Base-by-base conservation (phyloP, 2,888 invertebrate species). In the Stramonita haemastoma region DNA sequence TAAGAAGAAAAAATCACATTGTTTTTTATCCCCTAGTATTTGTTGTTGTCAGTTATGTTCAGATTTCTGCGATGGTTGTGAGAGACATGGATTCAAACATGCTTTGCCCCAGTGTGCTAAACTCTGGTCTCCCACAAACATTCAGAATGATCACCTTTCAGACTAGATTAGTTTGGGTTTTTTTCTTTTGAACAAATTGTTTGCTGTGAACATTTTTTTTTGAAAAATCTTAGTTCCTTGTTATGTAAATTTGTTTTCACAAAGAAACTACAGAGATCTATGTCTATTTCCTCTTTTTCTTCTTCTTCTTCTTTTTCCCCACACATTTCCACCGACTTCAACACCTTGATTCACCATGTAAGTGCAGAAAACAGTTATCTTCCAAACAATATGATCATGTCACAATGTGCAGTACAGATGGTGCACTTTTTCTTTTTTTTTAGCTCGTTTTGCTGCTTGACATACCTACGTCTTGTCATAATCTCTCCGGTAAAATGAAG, bases 31-130 rank as follows among this genome's bases (percentile, higher is more conserved):
- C 26, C 81, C 81, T 36, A 22, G n/a, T 83, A 22, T 83, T 83
- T 83, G 81, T 83, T 46, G 81, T 83, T 83, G 81, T 83, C 22
- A 46, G 0, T 46, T 83, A 26, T 79, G 15, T 85, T 85, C 22
- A 29, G 86, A 86, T 60, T 86, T 86, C 66, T 85, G 84, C 32
- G 29, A 66, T 86, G 86, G 60, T 86, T 86, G 86, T 66, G 29
- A 8, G 60, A 34, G 86, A n/a, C 86, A 86, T 32, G 66, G 57
- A 13, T 66, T 57, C 57, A 1, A 56, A 19, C 57, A 57, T 85
- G n/a, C 85, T n/a, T 66, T 66, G 86, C 60, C 86, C 60, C 86
- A 86, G 83, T 57, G 32, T 86, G 34, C 26, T 86, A 66, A 86
- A 34, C 29, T 86, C 66, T 60, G 60, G 32, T 66, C 66, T 34